Evolutionary conservation across 2,797 vertebrate genomes (phyloP).

Genomic region (Aratinga solstitialis): DNA sequence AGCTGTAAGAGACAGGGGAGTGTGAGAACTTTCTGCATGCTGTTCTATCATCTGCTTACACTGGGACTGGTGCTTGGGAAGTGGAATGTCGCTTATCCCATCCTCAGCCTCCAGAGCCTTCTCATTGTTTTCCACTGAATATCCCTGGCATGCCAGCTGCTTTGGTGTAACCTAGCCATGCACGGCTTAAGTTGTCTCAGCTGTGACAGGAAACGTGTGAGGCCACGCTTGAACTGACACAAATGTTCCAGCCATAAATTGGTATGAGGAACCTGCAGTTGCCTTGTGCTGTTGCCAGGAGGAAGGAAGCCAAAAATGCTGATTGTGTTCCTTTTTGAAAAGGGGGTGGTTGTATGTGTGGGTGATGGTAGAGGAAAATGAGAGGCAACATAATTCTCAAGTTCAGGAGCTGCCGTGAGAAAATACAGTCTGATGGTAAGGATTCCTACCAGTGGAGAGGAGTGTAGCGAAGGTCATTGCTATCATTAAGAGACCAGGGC

Average conservation of each 20-base stretch:
- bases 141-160: background rate
- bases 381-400: background rate
- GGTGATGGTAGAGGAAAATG: background rate
- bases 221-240: background rate
- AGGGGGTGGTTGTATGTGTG: rapidly evolving
- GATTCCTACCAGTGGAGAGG: background rate
- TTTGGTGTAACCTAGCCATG: background rate
- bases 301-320: background rate
- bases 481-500: background rate
- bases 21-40: background rate
- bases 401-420: background rate
- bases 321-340: background rate
- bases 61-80: background rate
- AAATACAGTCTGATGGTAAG: background rate
- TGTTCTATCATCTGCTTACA: conserved; percentile 15
- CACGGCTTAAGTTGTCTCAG: background rate
- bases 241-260: background rate
- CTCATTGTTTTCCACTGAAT: background rate
- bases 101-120: conserved; percentile 1
- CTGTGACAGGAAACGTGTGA: background rate
- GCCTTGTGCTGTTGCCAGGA: background rate
- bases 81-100: background rate
- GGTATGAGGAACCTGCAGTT: background rate
- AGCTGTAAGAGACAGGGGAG: background rate
- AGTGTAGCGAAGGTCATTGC: background rate